Evolutionary conservation across 2,113 vertebrate genomes (phyloP), one percentile per base, ranked within the genome.

Genomic region (Myotis davidii): DNA sequence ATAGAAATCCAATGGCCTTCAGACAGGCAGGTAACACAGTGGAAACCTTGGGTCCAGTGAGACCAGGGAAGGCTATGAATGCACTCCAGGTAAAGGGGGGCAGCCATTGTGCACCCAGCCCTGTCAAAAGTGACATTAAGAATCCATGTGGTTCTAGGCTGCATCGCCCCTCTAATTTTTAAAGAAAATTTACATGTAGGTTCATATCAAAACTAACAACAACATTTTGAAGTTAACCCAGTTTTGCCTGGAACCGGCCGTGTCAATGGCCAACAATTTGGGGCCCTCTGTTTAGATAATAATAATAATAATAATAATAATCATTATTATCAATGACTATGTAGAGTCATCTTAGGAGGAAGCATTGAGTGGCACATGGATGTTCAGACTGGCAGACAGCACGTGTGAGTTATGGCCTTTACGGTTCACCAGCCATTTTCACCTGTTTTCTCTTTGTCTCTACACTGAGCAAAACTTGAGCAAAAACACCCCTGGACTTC

Each of bases 341-440:
- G 6, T 9, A 16, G 16, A 29, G 21, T 48, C 70, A 3, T 29
- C 34, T 34, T 50, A 56, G 73, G 17, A 70, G 14, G 13, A 27
- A 50, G 9, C 5, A 18, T 7, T 14, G 32, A 23, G 23, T 21
- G 34, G 48, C 25, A 3, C 13, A 16, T 34, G 48, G 61, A 7
- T 27, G 14, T 67, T 37, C 45, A 54, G 45, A 65, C 34, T 76
- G 11, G 25, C 59, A 61, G 25, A 27, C 6, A 42, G 7, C 42
- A 42, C 4, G 4, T 61, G 59, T 61, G 17, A 25, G 3, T 32
- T 16, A 45, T n/a, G 18, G 2, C n/a, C 34, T 39, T 50, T 8
- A 11, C 3, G 32, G 8, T 5, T 1, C 32, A 7, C 37, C 0
- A 1, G 11, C 27, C 27, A 64, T 32, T 32, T 32, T 32, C 12